Conservation (phyloP, 2,113 vertebrate species). For the Tachycineta bicolor region DNA sequence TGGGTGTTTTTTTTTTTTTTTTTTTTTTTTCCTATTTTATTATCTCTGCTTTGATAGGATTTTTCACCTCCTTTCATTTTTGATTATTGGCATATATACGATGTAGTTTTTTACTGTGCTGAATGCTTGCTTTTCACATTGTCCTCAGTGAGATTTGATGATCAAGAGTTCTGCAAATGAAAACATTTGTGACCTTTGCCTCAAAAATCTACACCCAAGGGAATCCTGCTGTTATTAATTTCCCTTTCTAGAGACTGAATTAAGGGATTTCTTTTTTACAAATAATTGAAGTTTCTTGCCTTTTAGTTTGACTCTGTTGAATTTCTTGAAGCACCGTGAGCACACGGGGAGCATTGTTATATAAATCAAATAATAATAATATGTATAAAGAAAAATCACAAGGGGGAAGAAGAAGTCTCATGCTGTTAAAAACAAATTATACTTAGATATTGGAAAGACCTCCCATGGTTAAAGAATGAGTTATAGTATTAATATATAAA, state of each 20-base stretch:
- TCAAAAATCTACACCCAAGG: neutral
- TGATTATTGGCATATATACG: neutral
- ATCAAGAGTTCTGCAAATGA: neutral
- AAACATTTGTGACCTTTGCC: neutral
- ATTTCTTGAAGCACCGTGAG: neutral
- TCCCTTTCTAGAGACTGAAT: neutral
- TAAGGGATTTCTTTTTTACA: neutral
- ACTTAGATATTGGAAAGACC: conserved; percentile 40
- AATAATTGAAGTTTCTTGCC: conserved; percentile 6
- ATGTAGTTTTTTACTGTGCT: neutral
- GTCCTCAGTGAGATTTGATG: neutral
- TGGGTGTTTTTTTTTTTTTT: neutral
- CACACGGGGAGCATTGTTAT: neutral
- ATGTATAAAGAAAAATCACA: conserved; percentile 45
- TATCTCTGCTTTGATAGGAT: neutral
- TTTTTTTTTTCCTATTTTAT: neutral
- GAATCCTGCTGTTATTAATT: neutral
- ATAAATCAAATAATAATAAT: conserved; percentile 52
- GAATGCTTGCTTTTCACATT: neutral
- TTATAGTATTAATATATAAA: neutral
- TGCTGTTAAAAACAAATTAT: conserved; percentile 52
- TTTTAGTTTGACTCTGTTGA: neutral
- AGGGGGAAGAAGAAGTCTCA: conserved; percentile 26
- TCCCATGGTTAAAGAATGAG: conserved; percentile 29
- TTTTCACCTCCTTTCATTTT: neutral